Conservation (phyloP, 2,888 invertebrate species). For the Protodeltote pygarga region DNA sequence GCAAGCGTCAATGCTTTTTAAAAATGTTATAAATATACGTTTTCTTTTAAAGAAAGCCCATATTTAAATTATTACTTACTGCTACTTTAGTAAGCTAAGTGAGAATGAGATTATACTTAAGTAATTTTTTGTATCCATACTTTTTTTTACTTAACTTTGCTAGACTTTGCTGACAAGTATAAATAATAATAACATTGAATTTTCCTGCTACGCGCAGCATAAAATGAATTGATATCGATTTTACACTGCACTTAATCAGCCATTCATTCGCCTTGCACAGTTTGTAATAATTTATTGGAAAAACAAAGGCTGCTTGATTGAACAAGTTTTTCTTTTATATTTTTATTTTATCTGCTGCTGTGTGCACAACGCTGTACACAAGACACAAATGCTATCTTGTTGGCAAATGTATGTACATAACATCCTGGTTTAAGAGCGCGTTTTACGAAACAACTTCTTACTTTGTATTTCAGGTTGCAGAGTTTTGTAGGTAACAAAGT, state of each 20-base stretch:
- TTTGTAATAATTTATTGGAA: conserved; percentile 25
- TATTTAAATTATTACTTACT: no score
- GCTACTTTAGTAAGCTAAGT: no score
- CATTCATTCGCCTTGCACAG: conserved; percentile 8
- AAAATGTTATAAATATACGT: no score
- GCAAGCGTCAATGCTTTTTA: no score
- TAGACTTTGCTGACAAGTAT: no score
- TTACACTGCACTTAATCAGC: conserved; percentile 10
- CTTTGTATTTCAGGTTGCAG: conserved; percentile 28
- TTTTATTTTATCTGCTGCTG: conserved; percentile 10
- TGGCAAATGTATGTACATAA: conserved; percentile 28
- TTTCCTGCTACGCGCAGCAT: no score
- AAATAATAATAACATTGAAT: no score
- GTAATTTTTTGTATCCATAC: no score
- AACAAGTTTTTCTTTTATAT: conserved; percentile 18
- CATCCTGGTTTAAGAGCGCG: conserved; percentile 29
- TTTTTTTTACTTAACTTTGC: no score
- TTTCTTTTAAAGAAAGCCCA: no score
- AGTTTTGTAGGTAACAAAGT: conserved; percentile 20
- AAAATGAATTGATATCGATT: conserved; percentile 16
- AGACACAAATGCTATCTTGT: conserved; percentile 37
- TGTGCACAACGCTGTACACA: conserved; percentile 14
- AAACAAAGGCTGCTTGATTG: conserved; percentile 26
- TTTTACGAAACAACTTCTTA: conserved; percentile 32
- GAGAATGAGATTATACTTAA: no score